Base-by-base conservation (phyloP, 2,797 vertebrate genomes). In the Squalus acanthias region DNA sequence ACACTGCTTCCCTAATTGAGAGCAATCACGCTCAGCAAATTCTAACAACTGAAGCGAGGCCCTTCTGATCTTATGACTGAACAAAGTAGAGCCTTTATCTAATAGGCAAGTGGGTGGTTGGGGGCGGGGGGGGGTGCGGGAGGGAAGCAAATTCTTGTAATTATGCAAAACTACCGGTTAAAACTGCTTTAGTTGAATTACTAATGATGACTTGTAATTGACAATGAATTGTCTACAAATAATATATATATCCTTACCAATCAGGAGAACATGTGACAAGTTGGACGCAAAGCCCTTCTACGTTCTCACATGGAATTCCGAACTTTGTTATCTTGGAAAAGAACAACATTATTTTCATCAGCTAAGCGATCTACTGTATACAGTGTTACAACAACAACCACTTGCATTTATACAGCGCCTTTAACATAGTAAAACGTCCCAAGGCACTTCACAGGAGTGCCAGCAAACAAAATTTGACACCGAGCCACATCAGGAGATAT, bases 241-340 rank as follows among this genome's bases (percentile, higher is more conserved):
- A 96, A 0, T 57, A 57, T 98, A 2, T 53, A 8, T 3, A 13
- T 15, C 46, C 97, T 69, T 98, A 99, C 99, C 99, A 97, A 96
- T 99, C 99, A 95, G 98, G 98, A 39, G 99, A 98, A 97, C 99
- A 99, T 91, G 98, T 99, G 96, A 98, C 97, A 72, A 99, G 96
- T 97, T 99, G 99, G 60, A 98, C 97, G 9, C 97, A 97, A 29
- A 97, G 97, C n/a, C 98, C 98, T 96, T 82, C 97, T 97, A 97
- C 98, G 97, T 98, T 99, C 96, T 99, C 98, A 97, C 98, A 97
- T 15, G 98, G 97, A 85, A 97, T n/a, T 8, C 98, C 98, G 2
- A 91, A 97, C 96, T 96, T 98, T 96, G 98, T 98, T 96, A 99
- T 97, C 99, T 99, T 97, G 96, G 97, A 97, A 89, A 97, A 63